These are phyloP conservation scores for Hippocampus kuda DNA, from an alignment of 2,797 vertebrate genomes.

Conservation along the genomic window DNA sequence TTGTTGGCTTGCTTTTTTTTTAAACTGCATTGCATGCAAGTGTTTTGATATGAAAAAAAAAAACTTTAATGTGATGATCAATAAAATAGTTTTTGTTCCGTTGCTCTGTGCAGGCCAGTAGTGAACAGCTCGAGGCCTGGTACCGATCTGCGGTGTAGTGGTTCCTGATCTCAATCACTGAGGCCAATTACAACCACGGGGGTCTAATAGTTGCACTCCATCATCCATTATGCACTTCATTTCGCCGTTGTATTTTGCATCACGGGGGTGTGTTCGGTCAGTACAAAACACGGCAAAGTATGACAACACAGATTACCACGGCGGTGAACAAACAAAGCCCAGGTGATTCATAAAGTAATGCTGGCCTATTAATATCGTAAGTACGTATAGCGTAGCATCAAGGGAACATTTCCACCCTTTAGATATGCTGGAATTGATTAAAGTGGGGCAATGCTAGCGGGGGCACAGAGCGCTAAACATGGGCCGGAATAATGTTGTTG, in stretches of 20 bases:
- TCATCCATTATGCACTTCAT: not conserved
- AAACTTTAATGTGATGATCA: not conserved
- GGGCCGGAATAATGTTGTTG: conserved; percentile 23
- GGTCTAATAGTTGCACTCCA: conserved; percentile 43
- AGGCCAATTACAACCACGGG: conserved; percentile 5
- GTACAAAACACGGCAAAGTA: conserved; percentile 9
- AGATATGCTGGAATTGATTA: conserved; percentile 46
- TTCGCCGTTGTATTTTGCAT: conserved; percentile 17
- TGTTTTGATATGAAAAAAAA: too few species aligned
- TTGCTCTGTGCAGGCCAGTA: not conserved
- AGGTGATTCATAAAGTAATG: conserved; percentile 28
- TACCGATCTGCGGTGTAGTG: too few species aligned
- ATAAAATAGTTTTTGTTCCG: not conserved
- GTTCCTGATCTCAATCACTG: not conserved
- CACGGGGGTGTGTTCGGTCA: not conserved
- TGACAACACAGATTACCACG: conserved; percentile 18
- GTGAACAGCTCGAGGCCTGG: not conserved
- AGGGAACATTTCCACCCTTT: conserved; percentile 28
- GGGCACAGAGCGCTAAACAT: conserved; percentile 25
- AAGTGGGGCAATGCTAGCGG: conserved; percentile 17
- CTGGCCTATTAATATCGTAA: conserved; percentile 46
- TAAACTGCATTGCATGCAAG: too few species aligned
- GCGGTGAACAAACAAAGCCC: conserved; percentile 16
- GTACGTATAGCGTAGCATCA: conserved; percentile 42
- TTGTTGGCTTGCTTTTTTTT: not conserved